Base-by-base conservation (phyloP, 2,888 invertebrate genomes). In the Chrysopilus asiliformis region DNA sequence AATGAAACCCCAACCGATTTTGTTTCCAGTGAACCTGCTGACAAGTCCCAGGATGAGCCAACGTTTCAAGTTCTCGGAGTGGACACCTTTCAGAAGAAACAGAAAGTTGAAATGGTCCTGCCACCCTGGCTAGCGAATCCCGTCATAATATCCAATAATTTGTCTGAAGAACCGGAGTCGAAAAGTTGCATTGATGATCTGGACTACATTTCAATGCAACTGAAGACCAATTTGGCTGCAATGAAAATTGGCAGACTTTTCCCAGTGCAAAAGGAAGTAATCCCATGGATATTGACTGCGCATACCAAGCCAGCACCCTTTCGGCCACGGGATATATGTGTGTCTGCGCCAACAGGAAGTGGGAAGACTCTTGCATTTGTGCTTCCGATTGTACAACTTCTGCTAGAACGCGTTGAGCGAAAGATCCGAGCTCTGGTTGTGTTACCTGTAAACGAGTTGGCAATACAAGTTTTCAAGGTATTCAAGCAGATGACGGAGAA, bases 311-410 rank as follows among this genome's bases (percentile, higher is more conserved):
- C 75, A 38, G 55, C 66, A 50, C 65, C 70, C 18, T 68, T 79
- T 48, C 76, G 84, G 64, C 83, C 89, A 0, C 72, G 80, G 47
- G 97, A 98, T 60, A 69, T 94, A 34, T 97, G 97, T 65, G 87
- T 98, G 18, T 93, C 91, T 27, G 93, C 95, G 13, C 94, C 97
- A 2, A 97, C 97, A 2, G 95, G 94, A 13, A 94, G 93, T 67
- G 97, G 97, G 14, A 97, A 97, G 68, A 97, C 97, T 2, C 64
- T 97, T 39, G 81, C 93, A 3, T 97, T 87, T 72, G 89, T 86
- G 32, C 64, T 97, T 43, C 97, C 97, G 6, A 76, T 95, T 31
- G 66, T 95, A 24, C 85, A 91, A 66, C 71, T 59, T 36, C 54
- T 86, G 42, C 69, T 71, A 51, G 58, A 65, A 34, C 66, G 76